Conservation (phyloP, 92 coral and sea anemone genomes). For the Siderastrea siderea region DNA sequence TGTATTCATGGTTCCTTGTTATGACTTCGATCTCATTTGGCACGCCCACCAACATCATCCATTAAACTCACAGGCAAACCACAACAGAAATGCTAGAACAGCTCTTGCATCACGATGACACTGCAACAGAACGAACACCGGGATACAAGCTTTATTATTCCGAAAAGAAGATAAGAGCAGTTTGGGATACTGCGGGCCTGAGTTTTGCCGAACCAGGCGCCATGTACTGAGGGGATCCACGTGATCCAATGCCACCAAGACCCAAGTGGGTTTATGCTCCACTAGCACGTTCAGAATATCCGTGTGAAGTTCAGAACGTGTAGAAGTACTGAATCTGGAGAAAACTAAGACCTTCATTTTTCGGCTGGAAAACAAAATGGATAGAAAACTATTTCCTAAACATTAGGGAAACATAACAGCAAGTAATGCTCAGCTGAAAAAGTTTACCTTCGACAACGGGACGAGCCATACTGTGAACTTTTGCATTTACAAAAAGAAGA, state of each 20-base stretch:
- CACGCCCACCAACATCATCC: conserved; percentile 82
- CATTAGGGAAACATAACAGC: neutral
- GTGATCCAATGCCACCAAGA: conserved; percentile 37
- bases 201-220: conserved; percentile 32
- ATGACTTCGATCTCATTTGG: conserved; percentile 85
- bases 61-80: conserved; percentile 57
- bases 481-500: conserved; percentile 36
- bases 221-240: conserved; percentile 39
- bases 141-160: conserved; percentile 63
- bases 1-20: conserved; percentile 76
- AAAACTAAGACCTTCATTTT: conserved; percentile 35
- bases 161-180: conserved; percentile 48
- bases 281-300: conserved; percentile 26
- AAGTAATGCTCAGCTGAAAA: neutral
- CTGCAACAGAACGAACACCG: conserved; percentile 67
- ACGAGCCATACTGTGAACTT: neutral
- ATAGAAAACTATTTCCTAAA: conserved; percentile 9
- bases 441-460: conserved; percentile 15
- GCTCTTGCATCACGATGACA: conserved; percentile 71
- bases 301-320: conserved; percentile 17
- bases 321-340: conserved; percentile 13
- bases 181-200: conserved; percentile 37
- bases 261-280: conserved; percentile 24
- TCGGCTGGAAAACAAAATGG: neutral
- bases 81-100: conserved; percentile 59